Evolutionary conservation across 2,797 vertebrate species (phyloP), one percentile per base, ranked within the genome.

Genomic region (Chaetodon trifasciatus): DNA sequence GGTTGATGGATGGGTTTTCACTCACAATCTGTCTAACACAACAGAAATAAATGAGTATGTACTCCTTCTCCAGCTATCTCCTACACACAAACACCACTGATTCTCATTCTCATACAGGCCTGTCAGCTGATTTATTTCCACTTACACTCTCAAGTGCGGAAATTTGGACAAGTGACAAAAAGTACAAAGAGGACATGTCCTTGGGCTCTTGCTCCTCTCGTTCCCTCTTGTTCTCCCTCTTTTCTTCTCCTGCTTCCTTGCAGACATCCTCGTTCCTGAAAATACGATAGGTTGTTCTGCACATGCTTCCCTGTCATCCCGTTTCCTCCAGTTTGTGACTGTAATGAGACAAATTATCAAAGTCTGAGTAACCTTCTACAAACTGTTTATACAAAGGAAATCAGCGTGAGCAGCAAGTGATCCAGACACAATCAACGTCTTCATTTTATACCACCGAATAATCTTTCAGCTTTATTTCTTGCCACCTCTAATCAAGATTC

Each of bases 121-220:
- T 49, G 83, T 84, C 57, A 6, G 56, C 86, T 92, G 91, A 93
- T 93, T 92, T 93, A 93, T 91, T 86, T 73, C 85, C 88, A 88
- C 86, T 89, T 82, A 81, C 44, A n/a, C 83, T 81, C 81, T 85
- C 58, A 78, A 92, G 89, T 78, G 90, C 2, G 53, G 88, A 89
- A 87, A 87, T 75, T 88, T 92, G 92, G 91, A 92, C 73, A 64
- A 56, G 81, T 80, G 88, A 92, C 93, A 93, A 88, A 84, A 89
- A 85, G 84, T 70, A 68, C 78, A 76, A 89, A 85, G 58, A 90
- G 86, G 83, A 92, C 70, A 2, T 77, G 90, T 88, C 91, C 91
- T 89, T 93, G 88, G 79, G 67, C 56, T 62, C 70, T 50, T n/a
- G 46, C 64, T 79, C 53, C 10, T 65, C 40, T 70, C 19, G 42